phyloP scores from a whole-genome alignment of 2,797 vertebrate genomes.

The Intellagama lesueurii region DNA sequence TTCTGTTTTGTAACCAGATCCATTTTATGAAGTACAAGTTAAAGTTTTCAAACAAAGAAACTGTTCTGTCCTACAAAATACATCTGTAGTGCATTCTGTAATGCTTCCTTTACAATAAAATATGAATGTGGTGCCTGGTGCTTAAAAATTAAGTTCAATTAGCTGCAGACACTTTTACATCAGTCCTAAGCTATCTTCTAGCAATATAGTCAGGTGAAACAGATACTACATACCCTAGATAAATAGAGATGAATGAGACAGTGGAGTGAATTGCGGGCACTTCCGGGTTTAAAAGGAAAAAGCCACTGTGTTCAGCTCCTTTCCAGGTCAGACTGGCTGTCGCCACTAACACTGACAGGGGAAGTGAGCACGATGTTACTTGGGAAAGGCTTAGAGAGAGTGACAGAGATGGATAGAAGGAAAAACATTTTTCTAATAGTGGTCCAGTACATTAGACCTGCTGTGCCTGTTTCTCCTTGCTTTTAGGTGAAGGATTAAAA shows the following conservation, averaged over 20 bases:
- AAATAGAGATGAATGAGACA: constrained; percentile 50
- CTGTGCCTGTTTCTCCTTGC: constrained; percentile 24
- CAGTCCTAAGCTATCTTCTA: constrained; percentile 25
- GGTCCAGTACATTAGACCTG: constrained; percentile 32
- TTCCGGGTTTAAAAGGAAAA: constrained; percentile 71
- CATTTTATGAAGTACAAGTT: background rate
- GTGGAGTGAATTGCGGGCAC: constrained; percentile 66
- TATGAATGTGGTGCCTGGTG: accelerated
- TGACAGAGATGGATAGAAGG: constrained; percentile 35
- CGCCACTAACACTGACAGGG: constrained; percentile 75
- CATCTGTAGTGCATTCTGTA: background rate
- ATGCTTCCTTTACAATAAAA: background rate
- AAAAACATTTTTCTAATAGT: constrained; percentile 52
- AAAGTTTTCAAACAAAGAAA: background rate
- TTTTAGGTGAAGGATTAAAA: constrained; percentile 63
- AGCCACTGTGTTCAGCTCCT: constrained; percentile 73
- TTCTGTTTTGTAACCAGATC: background rate
- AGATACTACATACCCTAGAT: constrained; percentile 13
- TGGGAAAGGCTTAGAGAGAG: constrained; percentile 40
- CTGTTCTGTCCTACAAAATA: background rate
- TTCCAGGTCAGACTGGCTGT: constrained; percentile 88
- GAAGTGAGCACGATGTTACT: constrained; percentile 59
- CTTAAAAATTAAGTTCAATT: background rate
- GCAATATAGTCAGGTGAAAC: constrained; percentile 51
- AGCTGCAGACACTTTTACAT: background rate